Conservation (phyloP, 2,888 invertebrate genomes). For the Brachyptera putata region DNA sequence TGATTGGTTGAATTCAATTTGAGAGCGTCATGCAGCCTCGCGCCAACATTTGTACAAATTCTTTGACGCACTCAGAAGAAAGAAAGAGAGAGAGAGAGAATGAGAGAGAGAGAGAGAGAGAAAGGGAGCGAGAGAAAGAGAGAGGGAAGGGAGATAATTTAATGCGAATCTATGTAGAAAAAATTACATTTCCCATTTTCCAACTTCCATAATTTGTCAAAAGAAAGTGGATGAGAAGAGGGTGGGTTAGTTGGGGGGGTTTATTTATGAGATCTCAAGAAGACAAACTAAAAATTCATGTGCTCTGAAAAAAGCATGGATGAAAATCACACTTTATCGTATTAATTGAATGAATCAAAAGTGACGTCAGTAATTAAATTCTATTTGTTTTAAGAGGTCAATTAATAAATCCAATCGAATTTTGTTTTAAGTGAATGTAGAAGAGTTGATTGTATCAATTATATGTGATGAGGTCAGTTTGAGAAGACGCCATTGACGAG, state of each 20-base stretch:
- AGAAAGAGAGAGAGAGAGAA: too few relatives aligned
- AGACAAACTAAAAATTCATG: too few relatives aligned
- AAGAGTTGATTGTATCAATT: constrained; percentile 21
- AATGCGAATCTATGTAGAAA: constrained; percentile 23
- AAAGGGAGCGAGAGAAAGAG: too few relatives aligned
- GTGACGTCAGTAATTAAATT: neutral
- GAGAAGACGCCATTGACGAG: neutral
- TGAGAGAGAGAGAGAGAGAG: too few relatives aligned
- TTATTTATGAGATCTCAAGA: constrained; percentile 31
- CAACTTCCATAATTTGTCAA: constrained; percentile 34
- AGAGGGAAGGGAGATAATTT: constrained; percentile 33
- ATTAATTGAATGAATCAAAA: neutral
- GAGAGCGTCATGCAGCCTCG: constrained; percentile 6
- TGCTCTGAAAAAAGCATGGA: too few relatives aligned
- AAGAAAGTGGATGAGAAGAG: constrained; percentile 29
- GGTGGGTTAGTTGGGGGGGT: constrained; percentile 31
- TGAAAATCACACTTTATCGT: neutral
- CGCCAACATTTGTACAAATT: constrained; percentile 15
- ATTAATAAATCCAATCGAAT: constrained; percentile 28
- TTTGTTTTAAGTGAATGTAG: constrained; percentile 29
- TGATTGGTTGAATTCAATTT: constrained; percentile 18
- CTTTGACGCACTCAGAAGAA: constrained; percentile 23
- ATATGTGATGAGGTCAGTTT: constrained; percentile 6
- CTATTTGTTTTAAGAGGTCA: constrained; percentile 18
- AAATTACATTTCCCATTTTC: constrained; percentile 34